Evolutionary conservation across 1,140 invertebrate species (phyloP).

Genomic region (Bombus huntii): DNA sequence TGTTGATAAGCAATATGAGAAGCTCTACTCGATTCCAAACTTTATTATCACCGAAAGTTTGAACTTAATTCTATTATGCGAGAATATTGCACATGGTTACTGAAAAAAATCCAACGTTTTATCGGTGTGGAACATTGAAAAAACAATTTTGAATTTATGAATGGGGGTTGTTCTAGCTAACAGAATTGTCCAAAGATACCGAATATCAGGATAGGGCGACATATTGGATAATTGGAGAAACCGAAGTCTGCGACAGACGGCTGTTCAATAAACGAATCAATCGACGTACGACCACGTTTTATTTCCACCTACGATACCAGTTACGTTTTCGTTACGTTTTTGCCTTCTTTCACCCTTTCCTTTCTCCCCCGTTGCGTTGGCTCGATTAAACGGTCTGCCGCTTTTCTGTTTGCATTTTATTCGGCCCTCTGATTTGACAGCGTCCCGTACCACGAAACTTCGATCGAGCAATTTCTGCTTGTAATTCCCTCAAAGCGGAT

Average conservation of each 20-base stretch:
- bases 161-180: background rate
- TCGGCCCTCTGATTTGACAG: background rate
- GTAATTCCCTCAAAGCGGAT: background rate
- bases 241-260: slow-evolving; percentile 6
- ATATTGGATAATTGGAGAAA: slow-evolving; percentile 27
- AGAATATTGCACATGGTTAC: too few species aligned
- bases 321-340: slow-evolving; percentile 17
- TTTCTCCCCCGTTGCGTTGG: background rate
- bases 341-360: background rate
- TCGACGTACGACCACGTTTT: slow-evolving; percentile 29
- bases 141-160: too few species aligned
- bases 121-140: background rate
- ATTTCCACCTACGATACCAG: slow-evolving; percentile 24
- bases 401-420: slow-evolving; percentile 33
- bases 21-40: too few species aligned
- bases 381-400: slow-evolving; percentile 23
- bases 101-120: background rate
- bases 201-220: background rate
- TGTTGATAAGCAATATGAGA: too few species aligned
- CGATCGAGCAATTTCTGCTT: background rate
- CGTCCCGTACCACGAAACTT: background rate
- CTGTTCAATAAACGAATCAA: slow-evolving; percentile 41
- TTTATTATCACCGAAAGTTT: too few species aligned
- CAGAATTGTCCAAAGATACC: background rate
- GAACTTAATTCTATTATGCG: too few species aligned